These are phyloP conservation scores for Chaetura pelagica DNA, from an alignment of 2,113 vertebrate species.

Conservation along the genomic window DNA sequence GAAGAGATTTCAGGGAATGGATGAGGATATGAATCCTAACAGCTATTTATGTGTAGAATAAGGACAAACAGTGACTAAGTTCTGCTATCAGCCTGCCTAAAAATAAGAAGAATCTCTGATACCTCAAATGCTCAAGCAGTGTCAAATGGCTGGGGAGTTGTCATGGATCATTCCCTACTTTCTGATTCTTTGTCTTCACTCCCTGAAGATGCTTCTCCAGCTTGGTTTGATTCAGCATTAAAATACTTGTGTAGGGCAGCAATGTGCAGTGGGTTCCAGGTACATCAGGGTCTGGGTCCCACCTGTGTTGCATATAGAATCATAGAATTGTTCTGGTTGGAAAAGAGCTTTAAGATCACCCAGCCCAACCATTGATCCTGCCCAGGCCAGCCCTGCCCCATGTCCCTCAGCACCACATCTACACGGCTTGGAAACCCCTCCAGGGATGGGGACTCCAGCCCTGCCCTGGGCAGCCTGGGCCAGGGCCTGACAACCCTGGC, in stretches of 20 bases:
- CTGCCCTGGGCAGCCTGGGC: too few species aligned
- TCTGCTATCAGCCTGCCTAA: background rate
- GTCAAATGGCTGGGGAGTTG: background rate
- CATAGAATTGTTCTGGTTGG: too few species aligned
- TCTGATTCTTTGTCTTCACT: background rate
- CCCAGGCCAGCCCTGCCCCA: too few species aligned
- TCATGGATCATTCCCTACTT: background rate
- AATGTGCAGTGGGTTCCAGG: accelerated
- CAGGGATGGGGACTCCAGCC: too few species aligned
- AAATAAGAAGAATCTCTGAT: background rate
- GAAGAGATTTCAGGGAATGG: background rate
- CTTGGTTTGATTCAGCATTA: background rate
- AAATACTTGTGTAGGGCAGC: background rate
- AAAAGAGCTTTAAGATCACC: too few species aligned
- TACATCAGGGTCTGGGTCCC: background rate
- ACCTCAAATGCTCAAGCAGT: background rate
- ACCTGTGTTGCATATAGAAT: accelerated
- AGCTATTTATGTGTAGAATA: background rate
- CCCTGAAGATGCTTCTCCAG: background rate
- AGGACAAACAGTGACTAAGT: background rate
- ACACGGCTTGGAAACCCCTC: too few species aligned
- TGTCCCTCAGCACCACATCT: too few species aligned
- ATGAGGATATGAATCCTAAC: background rate
- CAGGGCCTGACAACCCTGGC: too few species aligned
- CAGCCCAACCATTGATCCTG: too few species aligned